Percentiles rank a stretch among this genome's conserved stretches.
phyloP scores from a whole-genome alignment of 2,797 vertebrate genomes.

The Synanceia verrucosa region DNA sequence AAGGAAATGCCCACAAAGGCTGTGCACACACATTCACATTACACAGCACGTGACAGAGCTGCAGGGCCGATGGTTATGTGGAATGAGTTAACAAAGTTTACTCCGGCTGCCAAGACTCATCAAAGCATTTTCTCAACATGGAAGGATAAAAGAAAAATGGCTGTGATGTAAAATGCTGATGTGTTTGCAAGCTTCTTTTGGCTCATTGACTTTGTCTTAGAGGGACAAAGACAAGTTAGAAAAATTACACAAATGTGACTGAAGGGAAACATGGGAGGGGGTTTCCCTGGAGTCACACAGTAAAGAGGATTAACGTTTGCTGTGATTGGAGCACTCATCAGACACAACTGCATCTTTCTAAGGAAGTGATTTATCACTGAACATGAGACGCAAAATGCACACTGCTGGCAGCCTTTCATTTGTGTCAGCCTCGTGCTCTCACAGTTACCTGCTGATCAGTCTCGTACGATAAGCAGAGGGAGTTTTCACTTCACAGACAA shows the following conservation, averaged over 20 bases:
- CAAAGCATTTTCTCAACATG: constrained; percentile 5
- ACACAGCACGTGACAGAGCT: constrained; percentile 39
- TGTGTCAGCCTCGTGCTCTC: constrained; percentile 13
- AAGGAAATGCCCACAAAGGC: constrained; percentile 11
- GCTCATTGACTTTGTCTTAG: neutral
- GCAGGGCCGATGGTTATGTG: constrained; percentile 16
- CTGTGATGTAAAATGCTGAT: neutral
- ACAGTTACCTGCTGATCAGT: constrained; percentile 5
- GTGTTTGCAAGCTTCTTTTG: neutral
- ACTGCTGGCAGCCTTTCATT: constrained; percentile 42
- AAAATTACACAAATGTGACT: neutral
- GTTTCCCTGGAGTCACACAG: constrained; percentile 6
- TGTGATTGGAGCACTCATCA: neutral
- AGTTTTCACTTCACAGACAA: neutral
- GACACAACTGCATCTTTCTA: constrained; percentile 34
- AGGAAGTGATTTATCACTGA: constrained; percentile 38
- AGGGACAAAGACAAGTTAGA: neutral
- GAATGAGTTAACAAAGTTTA: constrained; percentile 35
- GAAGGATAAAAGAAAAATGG: neutral
- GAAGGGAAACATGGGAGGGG: neutral
- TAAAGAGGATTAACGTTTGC: neutral
- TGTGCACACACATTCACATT: constrained; percentile 48
- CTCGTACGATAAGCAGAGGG: neutral
- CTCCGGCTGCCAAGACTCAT: constrained; percentile 18
- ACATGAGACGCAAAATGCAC: constrained; percentile 49